Base-by-base conservation (phyloP, 2,113 vertebrate species). In the Vireo altiloquus region DNA sequence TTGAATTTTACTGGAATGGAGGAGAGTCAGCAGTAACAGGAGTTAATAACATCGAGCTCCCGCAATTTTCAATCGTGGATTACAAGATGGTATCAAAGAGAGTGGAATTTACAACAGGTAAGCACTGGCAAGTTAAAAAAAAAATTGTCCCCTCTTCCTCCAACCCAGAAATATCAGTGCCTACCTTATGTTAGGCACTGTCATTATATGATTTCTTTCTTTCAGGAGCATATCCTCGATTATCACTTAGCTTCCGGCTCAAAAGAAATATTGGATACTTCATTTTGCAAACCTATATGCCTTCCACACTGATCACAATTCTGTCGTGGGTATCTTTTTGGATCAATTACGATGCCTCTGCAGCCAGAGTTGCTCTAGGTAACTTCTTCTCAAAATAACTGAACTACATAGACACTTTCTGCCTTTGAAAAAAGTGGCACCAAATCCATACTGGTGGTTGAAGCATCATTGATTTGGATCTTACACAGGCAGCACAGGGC, bases 1-100 rank as follows among this genome's bases (percentile, higher is more conserved):
- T 99, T 74, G 98, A 99, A 94, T 99, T 99, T 97, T 99, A 99
- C 94, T 99, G 99, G 99, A 98, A 99, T 82, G 99, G 99, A 92
- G 98, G 98, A 83, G 97, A 98, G 39, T 98, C 97, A 15, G 99
- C 99, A 28, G 99, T 99, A 89, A 99, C 99, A 0, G 99, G 99
- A 64, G 99, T 99, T 80, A 98, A 97, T 91, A 99, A 99, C 97
- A 99, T 99, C 1, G 98, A 99, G 79, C 98, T 99, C 91, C 99
- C 99, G 20, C 99, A 99, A 76, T 99, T 99, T 97, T 98, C 98
- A 81, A 99, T 99, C 13, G 98, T 99, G 39, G 98, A 99, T 96
- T 99, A 99, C 97, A 98, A 99, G 92, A 99, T 99, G 83, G 97
- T 99, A 39, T 99, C 99, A 83, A 99, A 98, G 86, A 99, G 98